phyloP scores from a whole-genome alignment of 2,113 vertebrate species.

The Sapajus apella region DNA sequence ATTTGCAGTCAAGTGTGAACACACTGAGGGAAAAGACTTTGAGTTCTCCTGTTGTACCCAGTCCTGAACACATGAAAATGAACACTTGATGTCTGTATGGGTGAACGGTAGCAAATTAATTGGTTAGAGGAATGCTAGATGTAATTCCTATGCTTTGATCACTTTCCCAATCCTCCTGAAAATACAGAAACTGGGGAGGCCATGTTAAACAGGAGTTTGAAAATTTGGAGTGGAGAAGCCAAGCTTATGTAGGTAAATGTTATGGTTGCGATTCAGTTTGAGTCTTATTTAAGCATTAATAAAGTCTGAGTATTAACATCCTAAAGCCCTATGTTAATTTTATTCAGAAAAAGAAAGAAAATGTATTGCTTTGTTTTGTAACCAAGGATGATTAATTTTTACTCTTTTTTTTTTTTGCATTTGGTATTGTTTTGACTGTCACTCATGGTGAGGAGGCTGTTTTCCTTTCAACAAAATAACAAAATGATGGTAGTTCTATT shows the following conservation, averaged over 20 bases:
- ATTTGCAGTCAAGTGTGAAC: background rate
- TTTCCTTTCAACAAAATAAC: slow-evolving; percentile 81
- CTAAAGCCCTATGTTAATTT: slow-evolving; percentile 63
- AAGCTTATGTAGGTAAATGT: background rate
- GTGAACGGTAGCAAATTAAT: background rate
- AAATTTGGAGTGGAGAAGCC: slow-evolving; percentile 3
- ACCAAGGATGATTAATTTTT: slow-evolving; percentile 80
- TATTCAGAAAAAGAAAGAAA: slow-evolving; percentile 68
- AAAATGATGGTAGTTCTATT: slow-evolving; percentile 82
- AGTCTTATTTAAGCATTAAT: background rate
- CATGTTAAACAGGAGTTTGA: background rate
- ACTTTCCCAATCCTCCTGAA: background rate
- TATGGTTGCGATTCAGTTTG: background rate
- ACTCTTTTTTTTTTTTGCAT: slow-evolving; percentile 80
- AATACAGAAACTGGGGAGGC: background rate
- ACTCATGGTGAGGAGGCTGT: slow-evolving; percentile 72
- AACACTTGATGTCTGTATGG: background rate
- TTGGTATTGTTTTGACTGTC: slow-evolving; percentile 81
- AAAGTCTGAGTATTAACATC: slow-evolving; percentile 54
- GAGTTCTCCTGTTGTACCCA: background rate
- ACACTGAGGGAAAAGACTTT: background rate
- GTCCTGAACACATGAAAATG: background rate
- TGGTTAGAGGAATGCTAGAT: background rate
- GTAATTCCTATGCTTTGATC: background rate
- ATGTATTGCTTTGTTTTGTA: slow-evolving; percentile 72